These are phyloP conservation scores for Lasioglossum vierecki DNA, from an alignment of 2,888 invertebrate species.

Conservation along the genomic window DNA sequence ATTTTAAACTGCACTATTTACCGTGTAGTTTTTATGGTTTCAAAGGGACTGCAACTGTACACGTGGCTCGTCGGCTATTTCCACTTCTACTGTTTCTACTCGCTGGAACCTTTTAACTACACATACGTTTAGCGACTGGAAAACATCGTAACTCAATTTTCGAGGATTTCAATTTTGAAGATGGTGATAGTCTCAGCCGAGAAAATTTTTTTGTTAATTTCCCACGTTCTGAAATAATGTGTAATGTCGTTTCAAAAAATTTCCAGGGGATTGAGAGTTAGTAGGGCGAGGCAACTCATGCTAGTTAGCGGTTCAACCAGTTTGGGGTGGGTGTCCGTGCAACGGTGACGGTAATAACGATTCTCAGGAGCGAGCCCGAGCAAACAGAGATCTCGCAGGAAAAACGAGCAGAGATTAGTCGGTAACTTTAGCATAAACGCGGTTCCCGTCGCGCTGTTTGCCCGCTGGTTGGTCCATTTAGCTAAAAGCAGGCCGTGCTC, in stretches of 20 bases:
- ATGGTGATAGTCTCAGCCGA: not conserved
- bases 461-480: conserved; percentile 74
- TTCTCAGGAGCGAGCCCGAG: not conserved
- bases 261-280: not conserved
- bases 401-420: conserved; percentile 50
- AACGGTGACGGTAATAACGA: not conserved
- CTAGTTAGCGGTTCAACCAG: not conserved
- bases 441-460: conserved; percentile 53
- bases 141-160: not conserved
- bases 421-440: conserved; percentile 42
- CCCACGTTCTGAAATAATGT: not conserved
- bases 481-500: conserved; percentile 74
- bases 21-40: not conserved
- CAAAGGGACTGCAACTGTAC: not conserved
- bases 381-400: conserved; percentile 18
- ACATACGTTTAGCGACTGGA: not conserved
- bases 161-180: not conserved
- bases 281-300: not conserved
- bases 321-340: not conserved
- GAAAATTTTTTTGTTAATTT: not conserved
- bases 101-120: not conserved
- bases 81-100: not conserved
- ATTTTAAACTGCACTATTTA: not conserved
- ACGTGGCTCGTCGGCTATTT: not conserved
- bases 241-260: not conserved